Conservation (phyloP, 2,888 invertebrate species). For the Tetragonisca angustula region DNA sequence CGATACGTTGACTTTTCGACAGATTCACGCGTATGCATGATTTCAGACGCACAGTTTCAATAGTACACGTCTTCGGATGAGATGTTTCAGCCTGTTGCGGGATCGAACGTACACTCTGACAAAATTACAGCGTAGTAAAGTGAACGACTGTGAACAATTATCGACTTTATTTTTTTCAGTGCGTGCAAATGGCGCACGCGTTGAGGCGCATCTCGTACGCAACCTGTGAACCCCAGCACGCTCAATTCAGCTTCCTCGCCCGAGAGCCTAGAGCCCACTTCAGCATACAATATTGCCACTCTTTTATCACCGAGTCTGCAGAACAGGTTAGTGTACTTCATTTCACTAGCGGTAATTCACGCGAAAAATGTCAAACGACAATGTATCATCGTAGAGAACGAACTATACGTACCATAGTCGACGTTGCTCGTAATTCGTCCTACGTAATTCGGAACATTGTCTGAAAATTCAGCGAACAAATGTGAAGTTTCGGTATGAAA, state of each 20-base stretch:
- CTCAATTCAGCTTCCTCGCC: slow-evolving; percentile 92
- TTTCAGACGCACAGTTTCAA: too few species aligned
- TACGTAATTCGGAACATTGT: too few species aligned
- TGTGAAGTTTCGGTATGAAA: too few species aligned
- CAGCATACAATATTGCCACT: slow-evolving; percentile 92
- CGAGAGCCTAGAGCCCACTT: slow-evolving; percentile 89
- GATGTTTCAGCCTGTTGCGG: too few species aligned
- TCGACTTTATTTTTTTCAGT: slow-evolving; percentile 84
- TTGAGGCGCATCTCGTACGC: slow-evolving; percentile 93
- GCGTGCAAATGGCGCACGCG: slow-evolving; percentile 93
- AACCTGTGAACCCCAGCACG: slow-evolving; percentile 92
- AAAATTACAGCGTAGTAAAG: not conserved
- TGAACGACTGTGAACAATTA: not conserved
- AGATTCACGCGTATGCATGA: too few species aligned
- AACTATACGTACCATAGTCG: too few species aligned
- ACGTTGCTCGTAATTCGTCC: too few species aligned
- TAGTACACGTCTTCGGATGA: too few species aligned
- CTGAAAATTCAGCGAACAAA: too few species aligned
- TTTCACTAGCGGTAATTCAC: not conserved
- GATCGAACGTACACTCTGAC: not conserved
- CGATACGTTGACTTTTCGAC: too few species aligned
- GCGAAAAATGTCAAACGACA: not conserved
- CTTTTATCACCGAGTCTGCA: slow-evolving; percentile 90
- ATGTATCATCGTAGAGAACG: too few species aligned
- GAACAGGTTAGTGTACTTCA: slow-evolving; percentile 87